Evolutionary conservation across 1,140 invertebrate species (phyloP).

Genomic region (Drosophila sturtevanti): DNA sequence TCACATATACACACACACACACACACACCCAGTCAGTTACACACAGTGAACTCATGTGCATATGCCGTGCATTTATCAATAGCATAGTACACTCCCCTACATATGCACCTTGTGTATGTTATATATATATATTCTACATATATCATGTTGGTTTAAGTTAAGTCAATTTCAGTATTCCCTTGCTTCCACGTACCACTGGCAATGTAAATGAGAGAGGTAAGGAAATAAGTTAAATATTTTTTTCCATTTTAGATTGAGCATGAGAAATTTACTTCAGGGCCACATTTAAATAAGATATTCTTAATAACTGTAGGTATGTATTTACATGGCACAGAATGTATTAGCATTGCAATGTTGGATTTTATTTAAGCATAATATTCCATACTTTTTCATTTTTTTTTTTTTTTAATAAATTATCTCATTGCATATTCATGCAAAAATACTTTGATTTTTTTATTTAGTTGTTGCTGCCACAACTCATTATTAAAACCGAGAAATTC

Average conservation of each 20-base stretch:
- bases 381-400: neutral
- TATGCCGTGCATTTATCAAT: constrained; percentile 69
- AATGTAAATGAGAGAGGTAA: neutral
- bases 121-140: constrained; percentile 48
- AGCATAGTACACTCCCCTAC: constrained; percentile 13
- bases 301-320: constrained; percentile 48
- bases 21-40: constrained; percentile 44
- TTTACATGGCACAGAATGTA: neutral
- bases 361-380: constrained; percentile 47
- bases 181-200: neutral
- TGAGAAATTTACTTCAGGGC: constrained; percentile 38
- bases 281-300: constrained; percentile 54
- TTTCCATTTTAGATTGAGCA: constrained; percentile 48
- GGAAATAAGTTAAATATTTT: constrained; percentile 12
- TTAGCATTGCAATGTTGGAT: constrained; percentile 19
- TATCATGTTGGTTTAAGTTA: constrained; percentile 74
- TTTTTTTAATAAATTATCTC: neutral
- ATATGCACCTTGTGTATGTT: neutral
- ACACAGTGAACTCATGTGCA: constrained; percentile 8
- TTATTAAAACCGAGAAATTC: constrained; percentile 20
- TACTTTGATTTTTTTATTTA: constrained; percentile 16
- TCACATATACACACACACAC: constrained; percentile 58
- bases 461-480: neutral
- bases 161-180: constrained; percentile 51
- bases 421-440: constrained; percentile 53